These are phyloP conservation scores for Acrossocheilus wenchowensis DNA, from an alignment of 2,797 vertebrate species.

Conservation along the genomic window DNA sequence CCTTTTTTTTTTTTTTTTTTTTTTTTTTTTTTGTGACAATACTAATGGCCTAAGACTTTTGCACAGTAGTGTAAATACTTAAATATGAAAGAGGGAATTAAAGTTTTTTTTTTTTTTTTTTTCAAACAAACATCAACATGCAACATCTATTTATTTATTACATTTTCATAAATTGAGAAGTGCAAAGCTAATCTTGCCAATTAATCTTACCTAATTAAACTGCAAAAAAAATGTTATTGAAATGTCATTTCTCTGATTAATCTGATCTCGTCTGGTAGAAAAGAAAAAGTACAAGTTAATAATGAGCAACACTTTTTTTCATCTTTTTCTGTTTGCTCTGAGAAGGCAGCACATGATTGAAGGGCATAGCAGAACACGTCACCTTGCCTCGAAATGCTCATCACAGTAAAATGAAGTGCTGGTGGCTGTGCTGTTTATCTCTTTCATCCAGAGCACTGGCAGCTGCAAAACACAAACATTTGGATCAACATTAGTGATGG, in stretches of 20 bases:
- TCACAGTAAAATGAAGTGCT: slow-evolving; percentile 16
- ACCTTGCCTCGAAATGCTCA: slow-evolving; percentile 19
- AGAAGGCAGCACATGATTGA: slow-evolving; percentile 23
- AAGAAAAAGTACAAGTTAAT: background rate
- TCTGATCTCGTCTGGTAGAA: background rate
- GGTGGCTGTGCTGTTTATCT: slow-evolving; percentile 27
- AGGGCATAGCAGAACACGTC: slow-evolving; percentile 4
- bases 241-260: slow-evolving; percentile 30
- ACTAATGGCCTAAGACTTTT: background rate
- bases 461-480: slow-evolving; percentile 39
- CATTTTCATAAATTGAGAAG: slow-evolving; percentile 6
- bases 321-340: background rate
- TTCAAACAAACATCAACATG: slow-evolving; percentile 9
- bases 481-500: slow-evolving; percentile 9
- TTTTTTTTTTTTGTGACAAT: too few species aligned
- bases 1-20: too few species aligned
- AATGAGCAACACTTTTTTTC: background rate
- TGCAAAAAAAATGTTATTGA: background rate
- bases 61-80: background rate
- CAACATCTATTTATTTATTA: slow-evolving; percentile 11
- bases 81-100: background rate
- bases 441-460: slow-evolving; percentile 16
- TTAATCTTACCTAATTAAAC: slow-evolving; percentile 39
- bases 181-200: slow-evolving; percentile 16
- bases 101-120: background rate